phyloP scores from a whole-genome alignment of 2,888 invertebrate species.

The Nycteola revayana region DNA sequence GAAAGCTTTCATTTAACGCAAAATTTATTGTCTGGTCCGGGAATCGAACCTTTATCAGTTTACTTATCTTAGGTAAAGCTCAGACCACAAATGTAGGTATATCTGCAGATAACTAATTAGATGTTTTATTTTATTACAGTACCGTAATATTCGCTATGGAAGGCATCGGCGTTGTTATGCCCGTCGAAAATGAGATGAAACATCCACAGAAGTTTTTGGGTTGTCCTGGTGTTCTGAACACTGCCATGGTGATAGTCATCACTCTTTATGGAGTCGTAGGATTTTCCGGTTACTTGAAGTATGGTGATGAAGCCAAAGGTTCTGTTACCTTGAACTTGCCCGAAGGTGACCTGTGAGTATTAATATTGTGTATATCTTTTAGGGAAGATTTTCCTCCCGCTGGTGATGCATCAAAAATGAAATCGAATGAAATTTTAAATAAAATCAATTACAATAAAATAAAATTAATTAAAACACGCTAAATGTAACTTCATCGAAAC shows the following conservation, averaged over 20 bases:
- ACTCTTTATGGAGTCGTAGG: conserved; percentile 90
- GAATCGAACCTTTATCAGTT: too few species aligned
- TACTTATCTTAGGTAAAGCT: too few species aligned
- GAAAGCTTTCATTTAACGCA: too few species aligned
- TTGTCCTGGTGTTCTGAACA: conserved; percentile 92
- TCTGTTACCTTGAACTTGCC: conserved; percentile 94
- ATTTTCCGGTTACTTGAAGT: conserved; percentile 94
- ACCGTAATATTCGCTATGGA: conserved; percentile 99
- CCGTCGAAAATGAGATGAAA: conserved; percentile 95
- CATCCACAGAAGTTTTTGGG: conserved; percentile 90
- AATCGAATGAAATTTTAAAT: too few species aligned
- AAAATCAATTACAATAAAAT: too few species aligned
- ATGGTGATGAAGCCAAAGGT: conserved; percentile 86
- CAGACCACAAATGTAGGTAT: too few species aligned
- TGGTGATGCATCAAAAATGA: too few species aligned
- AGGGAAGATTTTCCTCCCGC: neutral
- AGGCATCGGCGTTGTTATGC: conserved; percentile 96
- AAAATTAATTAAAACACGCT: too few species aligned
- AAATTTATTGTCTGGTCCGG: too few species aligned
- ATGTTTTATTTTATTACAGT: conserved; percentile 61
- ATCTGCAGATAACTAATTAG: too few species aligned
- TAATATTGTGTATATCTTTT: too few species aligned
- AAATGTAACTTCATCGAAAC: too few species aligned
- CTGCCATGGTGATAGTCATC: conserved; percentile 92
- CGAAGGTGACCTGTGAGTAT: conserved; percentile 83